Evolutionary conservation across 1,140 invertebrate species (phyloP), one percentile per base, ranked within the genome.

Genomic region (Aphaenogaster ashmeadi): DNA sequence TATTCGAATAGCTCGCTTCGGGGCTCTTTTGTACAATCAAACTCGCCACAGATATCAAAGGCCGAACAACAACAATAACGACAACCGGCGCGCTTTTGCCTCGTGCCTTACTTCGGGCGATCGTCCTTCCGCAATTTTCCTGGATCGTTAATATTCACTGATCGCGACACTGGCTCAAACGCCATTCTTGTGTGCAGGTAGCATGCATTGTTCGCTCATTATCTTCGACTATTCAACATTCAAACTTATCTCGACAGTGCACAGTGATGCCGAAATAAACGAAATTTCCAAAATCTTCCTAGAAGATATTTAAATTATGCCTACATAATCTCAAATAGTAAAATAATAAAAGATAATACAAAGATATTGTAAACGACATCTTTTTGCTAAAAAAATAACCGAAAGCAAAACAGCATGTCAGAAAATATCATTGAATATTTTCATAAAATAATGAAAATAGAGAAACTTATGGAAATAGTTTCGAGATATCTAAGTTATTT

Each of bases 141-240:
- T 21, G 47, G 7, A 27, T 36, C 38, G 69, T 83, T 84, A 72
- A 54, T 78, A 87, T 87, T 87, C 33, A 56, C n/a, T 8, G 60
- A 41, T 21, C 75, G 13, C 54, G 9, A 21, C 9, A 9, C 56
- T 44, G 18, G 52, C 33, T 18, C 8, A 60, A 78, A 47, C 18
- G 13, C 9, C 13, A 52, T 60, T 72, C 44, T 11, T 13, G 47
- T n/a, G 4, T 3, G 3, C 18, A 5, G 33, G 3, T 18, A 44
- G 54, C 75, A 74, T 21, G 54, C 38, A 67, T 47, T 54, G 80
- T 85, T 90, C 56, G 15, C 72, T 89, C 77, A 72, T 90, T 90
- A 85, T 69, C 67, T 64, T 66, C 60, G 44, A 60, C 58, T 77
- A 58, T 62, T 71, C 86, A 67, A 80, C 69, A 77, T 88, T 88